Evolutionary conservation across 2,888 invertebrate genomes (phyloP), one percentile per base, ranked within the genome.

Genomic region (Dexiosoma caninum): DNA sequence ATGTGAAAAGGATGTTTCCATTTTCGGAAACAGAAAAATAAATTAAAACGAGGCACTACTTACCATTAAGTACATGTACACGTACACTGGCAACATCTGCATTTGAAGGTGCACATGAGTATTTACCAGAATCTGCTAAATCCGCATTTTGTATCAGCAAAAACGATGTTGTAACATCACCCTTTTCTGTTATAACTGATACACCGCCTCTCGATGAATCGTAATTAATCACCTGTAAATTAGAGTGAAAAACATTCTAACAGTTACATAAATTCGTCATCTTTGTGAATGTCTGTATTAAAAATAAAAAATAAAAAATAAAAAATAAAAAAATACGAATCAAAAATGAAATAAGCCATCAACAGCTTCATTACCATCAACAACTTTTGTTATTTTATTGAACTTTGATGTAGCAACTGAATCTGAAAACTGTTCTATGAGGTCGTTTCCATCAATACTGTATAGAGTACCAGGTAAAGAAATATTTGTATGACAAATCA

Each of bases 51-150:
- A 27, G 32, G 32, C 46, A 10, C 44, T 86, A 90, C 92, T 92
- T 92, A 95, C 95, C 95, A 91, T 95, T 95, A 86, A 95, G 93
- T 85, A 95, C 95, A 90, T 95, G 95, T 83, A 95, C 95, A 87
- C 93, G 92, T 88, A 95, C 94, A 86, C 93, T 94, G 86, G 95
- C 94, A 85, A 94, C 93, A 91, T 95, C 95, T 88, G 95, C 95
- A 89, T 95, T 95, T 88, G 95, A 95, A 84, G 95, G 95, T 86
- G 93, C 93, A 91, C 95, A 95, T 71, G 94, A 94, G 90, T 95
- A 95, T 89, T 94, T 94, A 84, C 95, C 95, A 71, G 95, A 94
- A 91, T 95, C 95, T 82, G 93, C 91, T 85, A 93, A 91, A 88
- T 93, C 93, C 84, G 95, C 95, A 89, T 94, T 93, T 89, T 94